Evolutionary conservation across 2,888 invertebrate species (phyloP).

Genomic region (Molorchus minor): DNA sequence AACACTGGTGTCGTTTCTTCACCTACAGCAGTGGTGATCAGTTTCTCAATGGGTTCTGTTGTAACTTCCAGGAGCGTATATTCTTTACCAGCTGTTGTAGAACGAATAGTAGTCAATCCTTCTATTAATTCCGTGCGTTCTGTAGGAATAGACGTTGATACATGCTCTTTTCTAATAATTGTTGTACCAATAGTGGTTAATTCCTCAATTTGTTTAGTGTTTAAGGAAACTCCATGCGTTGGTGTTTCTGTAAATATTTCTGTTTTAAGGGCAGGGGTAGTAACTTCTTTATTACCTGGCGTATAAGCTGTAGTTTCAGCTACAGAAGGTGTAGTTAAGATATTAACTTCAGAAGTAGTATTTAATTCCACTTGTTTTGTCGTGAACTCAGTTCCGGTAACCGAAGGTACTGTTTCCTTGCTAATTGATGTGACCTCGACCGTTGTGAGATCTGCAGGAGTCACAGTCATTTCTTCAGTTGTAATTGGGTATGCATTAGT

Average conservation of each 20-base stretch:
- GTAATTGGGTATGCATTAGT: no score
- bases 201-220: constrained; percentile 3
- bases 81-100: constrained; percentile 15
- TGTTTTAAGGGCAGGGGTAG: no score
- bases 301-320: no score
- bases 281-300: no score
- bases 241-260: no score
- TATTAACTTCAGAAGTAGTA: no score
- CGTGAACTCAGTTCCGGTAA: constrained; percentile 16
- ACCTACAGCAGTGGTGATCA: constrained; percentile 10
- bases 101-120: constrained; percentile 9
- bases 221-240: not conserved
- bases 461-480: constrained; percentile 11
- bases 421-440: constrained; percentile 17
- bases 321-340: not conserved
- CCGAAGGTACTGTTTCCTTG: not conserved
- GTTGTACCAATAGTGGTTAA: constrained; percentile 5
- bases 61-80: constrained; percentile 1
- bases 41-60: not conserved
- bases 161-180: not conserved
- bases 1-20: constrained; percentile 11
- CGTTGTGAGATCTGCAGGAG: constrained; percentile 4
- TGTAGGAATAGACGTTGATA: not conserved
- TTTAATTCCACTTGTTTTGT: constrained; percentile 34
- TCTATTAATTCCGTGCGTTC: constrained; percentile 9